Percentiles rank a stretch among this genome's conserved stretches.
Evolutionary conservation across 2,113 vertebrate species (phyloP).

Genomic region (Tetraodon nigroviridis): DNA sequence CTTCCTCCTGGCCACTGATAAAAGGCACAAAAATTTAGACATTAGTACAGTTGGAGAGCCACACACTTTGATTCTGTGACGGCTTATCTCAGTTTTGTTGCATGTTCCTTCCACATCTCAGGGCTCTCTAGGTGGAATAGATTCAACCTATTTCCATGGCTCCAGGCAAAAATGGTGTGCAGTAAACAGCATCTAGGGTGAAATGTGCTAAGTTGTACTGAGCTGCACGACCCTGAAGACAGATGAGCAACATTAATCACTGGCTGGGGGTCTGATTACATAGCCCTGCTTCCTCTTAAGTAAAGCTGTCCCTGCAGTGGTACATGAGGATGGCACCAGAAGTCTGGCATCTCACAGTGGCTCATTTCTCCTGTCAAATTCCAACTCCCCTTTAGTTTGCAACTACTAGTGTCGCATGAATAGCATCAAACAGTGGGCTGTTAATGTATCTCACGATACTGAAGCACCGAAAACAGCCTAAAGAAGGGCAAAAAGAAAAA

Average conservation of each 20-base stretch:
- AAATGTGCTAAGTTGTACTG: slow-evolving; percentile 56
- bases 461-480: too few species aligned
- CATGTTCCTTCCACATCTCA: slow-evolving; percentile 40
- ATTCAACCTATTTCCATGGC: slow-evolving; percentile 65
- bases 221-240: slow-evolving; percentile 56
- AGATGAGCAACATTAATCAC: slow-evolving; percentile 73
- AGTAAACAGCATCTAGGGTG: slow-evolving; percentile 64
- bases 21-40: slow-evolving; percentile 43
- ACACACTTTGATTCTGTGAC: slow-evolving; percentile 38
- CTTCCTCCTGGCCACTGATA: slow-evolving; percentile 56
- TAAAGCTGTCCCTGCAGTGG: slow-evolving; percentile 67
- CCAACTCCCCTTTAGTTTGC: slow-evolving; percentile 13
- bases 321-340: slow-evolving; percentile 46
- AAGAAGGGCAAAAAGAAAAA: too few species aligned
- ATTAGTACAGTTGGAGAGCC: slow-evolving; percentile 36
- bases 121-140: slow-evolving; percentile 57
- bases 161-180: slow-evolving; percentile 40
- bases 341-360: slow-evolving; percentile 39
- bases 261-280: slow-evolving; percentile 69
- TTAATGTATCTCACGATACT: too few species aligned
- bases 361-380: slow-evolving; percentile 38
- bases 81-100: slow-evolving; percentile 45
- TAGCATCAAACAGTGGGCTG: not conserved
- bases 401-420: slow-evolving; percentile 14
- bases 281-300: slow-evolving; percentile 61